Evolutionary conservation across 53 echinoderm and acorn worm genomes (phyloP), one percentile per base, ranked within the genome.

Genomic region (Paracentrotus lividus): DNA sequence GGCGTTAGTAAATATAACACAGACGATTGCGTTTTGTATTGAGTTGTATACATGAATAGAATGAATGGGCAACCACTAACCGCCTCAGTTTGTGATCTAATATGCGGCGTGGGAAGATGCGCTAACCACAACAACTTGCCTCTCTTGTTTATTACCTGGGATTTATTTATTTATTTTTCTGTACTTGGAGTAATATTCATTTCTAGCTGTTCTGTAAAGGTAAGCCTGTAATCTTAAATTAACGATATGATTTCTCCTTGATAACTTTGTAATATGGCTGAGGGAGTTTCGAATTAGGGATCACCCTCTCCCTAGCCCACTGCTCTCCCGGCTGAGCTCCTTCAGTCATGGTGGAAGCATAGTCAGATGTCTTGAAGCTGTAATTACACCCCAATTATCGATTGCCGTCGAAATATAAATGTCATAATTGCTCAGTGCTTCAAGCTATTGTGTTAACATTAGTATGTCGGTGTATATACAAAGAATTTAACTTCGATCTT

Each of bases 161-260:
- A 81, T 4, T 81, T 47, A 81, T 81, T 26, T 47, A 47, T 81
- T 45, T 81, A 15, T 45, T 72, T 45, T 75, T 81, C 47, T 26
- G 20, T 23, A 44, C 47, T 81, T 81, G 81, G 81, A 81, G 26
- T 81, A 81, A 45, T 52, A n/a, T 26, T 45, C n/a, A 47, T n/a
- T 47, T 9, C 81, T 26, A 26, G 81, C n/a, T 81, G 81, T 18
- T 44, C 8, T 47, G n/a, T n/a, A 81, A 81, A 81, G 81, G 81
- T 81, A 81, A 81, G 81, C 45, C 9, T 78, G 9, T 12, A 78
- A 24, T 81, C 47, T 47, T 26, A 9, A n/a, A 7, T 27, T 24
- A 2, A 45, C n/a, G 16, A 38, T 26, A 34, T 47, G 45, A 81
- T 81, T 34, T 81, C 45, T 45, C 47, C 49, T 81, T 1, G 8